phyloP scores from a whole-genome alignment of 2,888 invertebrate species.

The Ashinkailepas kermadecensis region DNA sequence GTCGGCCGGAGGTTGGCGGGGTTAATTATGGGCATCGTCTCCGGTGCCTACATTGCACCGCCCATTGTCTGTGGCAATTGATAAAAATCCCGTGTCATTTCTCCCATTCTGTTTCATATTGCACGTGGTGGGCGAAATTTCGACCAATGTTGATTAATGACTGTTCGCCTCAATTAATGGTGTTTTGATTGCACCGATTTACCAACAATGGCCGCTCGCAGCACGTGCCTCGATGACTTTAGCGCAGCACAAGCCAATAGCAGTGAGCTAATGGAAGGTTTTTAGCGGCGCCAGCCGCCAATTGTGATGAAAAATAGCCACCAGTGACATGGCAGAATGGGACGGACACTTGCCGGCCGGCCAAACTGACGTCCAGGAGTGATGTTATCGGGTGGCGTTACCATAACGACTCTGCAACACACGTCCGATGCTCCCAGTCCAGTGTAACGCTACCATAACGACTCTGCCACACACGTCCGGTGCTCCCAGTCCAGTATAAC shows the following conservation, averaged over 20 bases:
- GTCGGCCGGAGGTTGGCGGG: not conserved
- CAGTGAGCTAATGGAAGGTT: not conserved
- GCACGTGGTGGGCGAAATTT: not conserved
- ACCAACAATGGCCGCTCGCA: not conserved
- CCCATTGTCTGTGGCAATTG: not conserved
- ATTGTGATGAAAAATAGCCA: constrained; percentile 15
- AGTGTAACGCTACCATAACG: too few relatives aligned
- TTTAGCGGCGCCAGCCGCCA: constrained; percentile 1
- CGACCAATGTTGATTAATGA: not conserved
- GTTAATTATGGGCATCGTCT: not conserved
- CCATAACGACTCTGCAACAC: too few relatives aligned
- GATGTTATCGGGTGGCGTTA: too few relatives aligned
- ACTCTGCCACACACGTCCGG: too few relatives aligned
- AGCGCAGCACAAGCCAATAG: not conserved
- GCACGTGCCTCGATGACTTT: not conserved
- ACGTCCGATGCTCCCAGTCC: too few relatives aligned
- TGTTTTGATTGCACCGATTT: constrained; percentile 12
- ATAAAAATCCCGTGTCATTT: constrained; percentile 11
- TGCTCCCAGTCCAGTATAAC: too few relatives aligned
- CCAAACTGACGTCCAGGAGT: too few relatives aligned
- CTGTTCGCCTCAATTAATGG: not conserved
- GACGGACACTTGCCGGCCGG: too few relatives aligned
- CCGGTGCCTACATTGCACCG: not conserved
- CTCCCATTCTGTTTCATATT: constrained; percentile 13
- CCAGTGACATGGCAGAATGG: not conserved